phyloP scores from a whole-genome alignment of 2,797 vertebrate species.

The Aratinga solstitialis region DNA sequence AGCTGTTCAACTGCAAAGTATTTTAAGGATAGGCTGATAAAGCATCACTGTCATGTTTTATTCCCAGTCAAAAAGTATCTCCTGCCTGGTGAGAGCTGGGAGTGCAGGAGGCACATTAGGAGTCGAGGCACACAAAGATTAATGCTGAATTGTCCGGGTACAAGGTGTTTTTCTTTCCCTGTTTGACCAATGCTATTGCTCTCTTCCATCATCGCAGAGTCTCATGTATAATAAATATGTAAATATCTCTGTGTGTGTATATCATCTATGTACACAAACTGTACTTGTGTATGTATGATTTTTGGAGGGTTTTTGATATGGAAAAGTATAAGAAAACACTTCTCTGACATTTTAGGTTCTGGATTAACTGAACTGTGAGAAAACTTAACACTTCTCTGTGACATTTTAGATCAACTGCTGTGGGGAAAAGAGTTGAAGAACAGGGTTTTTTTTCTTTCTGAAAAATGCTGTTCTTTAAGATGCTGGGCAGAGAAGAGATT shows the following conservation, averaged over 20 bases:
- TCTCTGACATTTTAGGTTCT: not conserved
- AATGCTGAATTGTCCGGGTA: not conserved
- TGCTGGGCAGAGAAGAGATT: no score
- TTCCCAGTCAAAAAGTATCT: not conserved
- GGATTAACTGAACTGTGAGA: not conserved
- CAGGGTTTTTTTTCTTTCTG: fast-evolving
- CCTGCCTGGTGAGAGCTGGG: not conserved
- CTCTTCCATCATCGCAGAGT: not conserved
- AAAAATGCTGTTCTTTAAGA: not conserved
- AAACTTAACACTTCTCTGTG: not conserved
- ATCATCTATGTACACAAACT: not conserved
- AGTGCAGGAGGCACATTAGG: not conserved
- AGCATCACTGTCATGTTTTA: not conserved
- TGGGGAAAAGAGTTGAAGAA: not conserved
- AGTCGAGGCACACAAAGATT: not conserved
- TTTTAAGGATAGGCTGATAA: not conserved
- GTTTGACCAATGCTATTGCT: not conserved
- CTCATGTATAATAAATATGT: not conserved
- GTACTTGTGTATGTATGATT: not conserved
- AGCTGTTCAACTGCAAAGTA: not conserved
- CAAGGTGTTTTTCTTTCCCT: not conserved
- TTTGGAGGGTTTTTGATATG: not conserved
- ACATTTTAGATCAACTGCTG: not conserved
- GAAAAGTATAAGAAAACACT: not conserved
- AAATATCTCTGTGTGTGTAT: not conserved